Percentiles rank a stretch among this genome's conserved stretches.
Conservation (phyloP, 2,113 vertebrate species). For the Thunnus maccoyii region DNA sequence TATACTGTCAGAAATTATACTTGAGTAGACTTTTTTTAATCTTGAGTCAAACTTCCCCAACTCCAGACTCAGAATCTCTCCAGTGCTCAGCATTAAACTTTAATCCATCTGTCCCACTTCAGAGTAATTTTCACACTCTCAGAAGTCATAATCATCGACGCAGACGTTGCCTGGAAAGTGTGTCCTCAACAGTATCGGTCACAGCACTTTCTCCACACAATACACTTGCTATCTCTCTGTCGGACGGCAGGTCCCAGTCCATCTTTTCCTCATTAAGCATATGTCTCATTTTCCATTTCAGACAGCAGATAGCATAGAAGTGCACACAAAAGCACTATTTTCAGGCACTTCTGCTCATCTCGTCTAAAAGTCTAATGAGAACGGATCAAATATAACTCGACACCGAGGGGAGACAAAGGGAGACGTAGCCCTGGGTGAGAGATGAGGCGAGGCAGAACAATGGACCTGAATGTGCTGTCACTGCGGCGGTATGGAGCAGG, state of each 20-base stretch:
- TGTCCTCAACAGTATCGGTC: constrained; percentile 67
- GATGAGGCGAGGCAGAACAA: constrained; percentile 78
- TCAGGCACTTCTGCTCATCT: constrained; percentile 69
- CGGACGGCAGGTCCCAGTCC: constrained; percentile 60
- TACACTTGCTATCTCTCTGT: constrained; percentile 49
- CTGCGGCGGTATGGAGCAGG: constrained; percentile 65
- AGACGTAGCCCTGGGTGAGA: constrained; percentile 65
- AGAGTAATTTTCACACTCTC: constrained; percentile 51
- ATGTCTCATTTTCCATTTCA: constrained; percentile 84
- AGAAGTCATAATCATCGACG: constrained; percentile 63
- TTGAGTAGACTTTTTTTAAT: neutral
- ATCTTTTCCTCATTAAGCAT: constrained; percentile 85
- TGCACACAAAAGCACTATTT: constrained; percentile 84
- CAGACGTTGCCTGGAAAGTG: constrained; percentile 55
- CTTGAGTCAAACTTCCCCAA: constrained; percentile 49
- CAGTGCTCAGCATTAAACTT: constrained; percentile 49
- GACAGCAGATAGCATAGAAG: constrained; percentile 76
- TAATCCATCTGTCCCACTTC: constrained; percentile 76
- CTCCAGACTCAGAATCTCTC: constrained; percentile 38
- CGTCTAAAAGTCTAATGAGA: constrained; percentile 84
- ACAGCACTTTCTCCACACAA: constrained; percentile 48
- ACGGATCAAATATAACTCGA: constrained; percentile 79
- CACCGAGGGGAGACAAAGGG: constrained; percentile 77
- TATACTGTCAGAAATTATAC: neutral
- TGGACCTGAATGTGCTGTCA: constrained; percentile 69